Evolutionary conservation across 2,888 invertebrate species (phyloP), one percentile per base, ranked within the genome.

Genomic region (Bruchidius siliquastri): DNA sequence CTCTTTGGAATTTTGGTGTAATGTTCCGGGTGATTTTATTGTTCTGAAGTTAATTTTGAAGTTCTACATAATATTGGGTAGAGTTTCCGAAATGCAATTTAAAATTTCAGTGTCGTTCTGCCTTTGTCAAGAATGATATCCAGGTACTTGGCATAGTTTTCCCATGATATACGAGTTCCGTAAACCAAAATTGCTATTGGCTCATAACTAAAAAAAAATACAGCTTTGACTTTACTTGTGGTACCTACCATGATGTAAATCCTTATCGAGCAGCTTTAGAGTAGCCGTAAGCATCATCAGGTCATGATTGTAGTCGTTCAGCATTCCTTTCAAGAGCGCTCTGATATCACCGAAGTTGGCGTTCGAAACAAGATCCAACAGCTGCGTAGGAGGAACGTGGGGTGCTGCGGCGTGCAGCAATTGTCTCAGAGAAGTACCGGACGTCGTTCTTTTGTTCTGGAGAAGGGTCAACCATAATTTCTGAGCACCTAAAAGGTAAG

Each of bases 241-340:
- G 69, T 73, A 82, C 82, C 81, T 81, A 87, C 87, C 82, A 72
- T 87, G 87, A 82, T 93, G 93, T 72, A 94, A 88, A 86, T 94
- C 93, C 72, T 90, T 88, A 79, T 93, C 91, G 68, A 93, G 87
- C 68, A 93, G 86, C 76, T 90, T 90, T 70, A 91, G 90, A 2
- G 92, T 91, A 0, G 92, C 91, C 78, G 90, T 89, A 79, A 94
- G 88, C 80, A 94, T 88, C 70, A 92, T 90, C 82, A 92, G 91
- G 84, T 95, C 94, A 82, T 93, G 93, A 66, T 90, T 90, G 76
- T 93, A 94, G 80, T 94, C 94, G 21, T 91, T 91, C 76, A 95
- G 86, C 88, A 95, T 94, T 72, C 91, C 91, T 85, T 89, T 87
- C 67, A 91, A 81, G 68, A 91, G 85, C 77, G 88, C 88, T 79